Percentiles rank a stretch among this genome's conserved stretches.
Conservation (phyloP, 1,140 invertebrate species). For the Cepaea nemoralis region DNA sequence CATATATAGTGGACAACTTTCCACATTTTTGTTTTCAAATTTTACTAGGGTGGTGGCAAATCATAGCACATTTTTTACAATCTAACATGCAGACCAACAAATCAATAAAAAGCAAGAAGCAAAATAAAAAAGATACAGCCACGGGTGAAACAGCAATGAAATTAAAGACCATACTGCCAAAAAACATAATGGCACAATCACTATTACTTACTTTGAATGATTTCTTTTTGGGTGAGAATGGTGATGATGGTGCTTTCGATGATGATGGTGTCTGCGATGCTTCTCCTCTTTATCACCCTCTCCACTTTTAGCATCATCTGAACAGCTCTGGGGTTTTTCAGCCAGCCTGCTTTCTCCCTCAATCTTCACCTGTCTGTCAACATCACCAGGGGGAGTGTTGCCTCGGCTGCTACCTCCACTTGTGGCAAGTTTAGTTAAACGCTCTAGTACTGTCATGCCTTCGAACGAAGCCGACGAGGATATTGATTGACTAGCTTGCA, state of each 20-base stretch:
- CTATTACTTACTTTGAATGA: constrained; percentile 50
- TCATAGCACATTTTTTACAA: too few relatives aligned
- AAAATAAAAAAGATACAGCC: too few relatives aligned
- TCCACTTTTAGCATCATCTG: constrained; percentile 33
- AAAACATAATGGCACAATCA: too few relatives aligned
- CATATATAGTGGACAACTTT: too few relatives aligned
- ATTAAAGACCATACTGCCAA: too few relatives aligned
- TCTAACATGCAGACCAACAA: too few relatives aligned
- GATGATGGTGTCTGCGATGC: constrained; percentile 43
- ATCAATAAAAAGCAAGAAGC: too few relatives aligned
- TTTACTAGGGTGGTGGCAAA: too few relatives aligned
- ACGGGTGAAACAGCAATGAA: too few relatives aligned
- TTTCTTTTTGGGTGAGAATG: constrained; percentile 47
- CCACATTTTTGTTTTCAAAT: too few relatives aligned
- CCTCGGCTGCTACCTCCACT: constrained; percentile 43
- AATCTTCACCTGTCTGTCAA: constrained; percentile 11
- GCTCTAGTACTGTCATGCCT: constrained; percentile 38
- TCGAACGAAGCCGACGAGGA: constrained; percentile 26
- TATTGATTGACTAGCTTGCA: constrained; percentile 2
- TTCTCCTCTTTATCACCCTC: constrained; percentile 41
- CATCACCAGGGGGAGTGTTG: constrained; percentile 38
- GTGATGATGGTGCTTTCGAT: constrained; percentile 51
- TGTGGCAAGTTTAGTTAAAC: constrained; percentile 32
- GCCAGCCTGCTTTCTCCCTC: constrained; percentile 37
- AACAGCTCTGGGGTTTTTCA: constrained; percentile 37